Conservation (phyloP, 2,113 vertebrate species). For the Suricata suricatta region DNA sequence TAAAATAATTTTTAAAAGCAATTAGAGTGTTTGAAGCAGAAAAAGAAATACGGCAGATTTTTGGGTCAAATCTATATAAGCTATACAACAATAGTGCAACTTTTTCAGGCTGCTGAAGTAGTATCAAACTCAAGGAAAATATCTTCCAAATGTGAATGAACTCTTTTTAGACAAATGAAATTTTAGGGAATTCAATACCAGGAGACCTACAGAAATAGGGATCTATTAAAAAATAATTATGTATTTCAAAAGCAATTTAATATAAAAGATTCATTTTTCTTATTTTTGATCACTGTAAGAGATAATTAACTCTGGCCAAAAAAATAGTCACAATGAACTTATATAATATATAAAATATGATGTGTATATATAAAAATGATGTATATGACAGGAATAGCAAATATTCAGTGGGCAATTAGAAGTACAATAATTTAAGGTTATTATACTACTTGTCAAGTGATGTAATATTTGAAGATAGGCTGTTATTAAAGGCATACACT, state of each 20-base stretch:
- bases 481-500: not conserved
- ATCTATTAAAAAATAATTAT: not conserved
- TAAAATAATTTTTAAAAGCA: not conserved
- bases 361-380: not conserved
- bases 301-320: not conserved
- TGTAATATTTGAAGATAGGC: not conserved
- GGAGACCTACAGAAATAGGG: not conserved
- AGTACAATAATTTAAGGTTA: not conserved
- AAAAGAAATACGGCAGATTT: not conserved
- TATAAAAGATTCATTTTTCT: not conserved
- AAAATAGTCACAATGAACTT: not conserved
- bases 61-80: not conserved
- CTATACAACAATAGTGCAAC: not conserved
- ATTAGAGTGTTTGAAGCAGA: not conserved
- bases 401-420: not conserved
- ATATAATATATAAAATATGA: too few species aligned
- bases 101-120: not conserved
- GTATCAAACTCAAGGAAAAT: not conserved
- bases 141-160: not conserved
- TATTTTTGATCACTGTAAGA: not conserved
- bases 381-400: not conserved
- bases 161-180: not conserved
- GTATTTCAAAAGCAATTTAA: constrained; percentile 2
- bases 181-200: not conserved
- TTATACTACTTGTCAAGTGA: not conserved